Evolutionary conservation across 2,888 invertebrate genomes (phyloP), one percentile per base, ranked within the genome.

Genomic region (Campaea margaritaria): DNA sequence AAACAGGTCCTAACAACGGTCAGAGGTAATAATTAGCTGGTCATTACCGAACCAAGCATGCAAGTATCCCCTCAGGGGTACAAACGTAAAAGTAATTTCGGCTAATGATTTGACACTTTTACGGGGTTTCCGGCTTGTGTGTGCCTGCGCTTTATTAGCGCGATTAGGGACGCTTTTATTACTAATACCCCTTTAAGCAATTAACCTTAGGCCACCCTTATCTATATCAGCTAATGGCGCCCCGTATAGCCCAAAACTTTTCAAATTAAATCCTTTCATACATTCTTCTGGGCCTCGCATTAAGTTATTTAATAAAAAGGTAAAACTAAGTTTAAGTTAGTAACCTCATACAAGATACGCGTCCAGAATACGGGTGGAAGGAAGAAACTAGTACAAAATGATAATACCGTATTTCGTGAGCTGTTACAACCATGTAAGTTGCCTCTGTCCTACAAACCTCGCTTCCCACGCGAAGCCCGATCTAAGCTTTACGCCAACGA

Each of bases 51-150:
- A 7, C 50, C 11, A 21, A 28, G 10, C 45, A 51, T 56, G 52
- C 46, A 56, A 47, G 43, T 64, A 60, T 65, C 55, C 58, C 67
- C 67, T 60, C 64, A 8, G 62, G 60, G 74, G 67, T 74, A 72
- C 73, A 69, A 76, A 74, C 71, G 73, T 71, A 74, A 80, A 83
- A 79, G 81, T 81, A 86, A 87, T 87, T 87, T 81, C 70, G 79
- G 73, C 79, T 82, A 86, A 84, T 86, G 83, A 86, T 85, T 88
- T 82, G 82, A 83, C 84, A 85, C 76, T 85, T 86, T 86, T 81
- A 82, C 78, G 76, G 72, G 79, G 67, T 81, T 80, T 76, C 77
- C 78, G 75, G 72, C 70, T 69, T 68, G 63, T 67, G 79, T 81
- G 78, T 81, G 75, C 72, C 76, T 72, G 73, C 73, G 74, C 75